A percentile compares a stretch with the other conserved stretches of the same genome.
Evolutionary conservation across 2,888 invertebrate genomes (phyloP).

Genomic region (Pteria penguin): DNA sequence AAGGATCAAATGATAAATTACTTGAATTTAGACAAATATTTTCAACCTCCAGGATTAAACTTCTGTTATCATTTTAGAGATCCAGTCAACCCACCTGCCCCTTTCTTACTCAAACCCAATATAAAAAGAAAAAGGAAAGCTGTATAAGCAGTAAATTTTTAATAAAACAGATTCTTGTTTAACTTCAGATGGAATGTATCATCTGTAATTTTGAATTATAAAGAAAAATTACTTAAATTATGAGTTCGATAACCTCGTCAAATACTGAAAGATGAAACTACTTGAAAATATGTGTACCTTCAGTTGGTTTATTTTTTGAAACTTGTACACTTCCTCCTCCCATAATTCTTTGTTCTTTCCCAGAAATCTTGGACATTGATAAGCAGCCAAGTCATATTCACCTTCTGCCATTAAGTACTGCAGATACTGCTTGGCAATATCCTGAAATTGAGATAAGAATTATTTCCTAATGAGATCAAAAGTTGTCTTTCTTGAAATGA

Average conservation of each 20-base stretch:
- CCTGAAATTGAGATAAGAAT: conserved; percentile 75
- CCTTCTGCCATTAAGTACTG: conserved; percentile 86
- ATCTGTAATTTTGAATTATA: too few relatives aligned
- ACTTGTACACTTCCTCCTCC: conserved; percentile 95
- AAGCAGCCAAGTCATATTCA: conserved; percentile 90
- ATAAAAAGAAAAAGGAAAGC: too few relatives aligned
- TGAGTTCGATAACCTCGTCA: neutral
- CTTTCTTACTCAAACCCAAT: too few relatives aligned
- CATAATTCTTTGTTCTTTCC: conserved; percentile 88
- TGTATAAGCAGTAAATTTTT: too few relatives aligned
- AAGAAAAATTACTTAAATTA: neutral
- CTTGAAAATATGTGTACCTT: conserved; percentile 81
- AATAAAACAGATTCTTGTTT: too few relatives aligned
- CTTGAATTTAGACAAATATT: too few relatives aligned
- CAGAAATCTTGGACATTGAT: conserved; percentile 90
- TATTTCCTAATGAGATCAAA: neutral
- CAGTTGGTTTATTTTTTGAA: conserved; percentile 90
- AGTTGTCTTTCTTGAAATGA: too few relatives aligned
- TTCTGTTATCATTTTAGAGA: too few relatives aligned
- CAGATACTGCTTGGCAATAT: conserved; percentile 88
- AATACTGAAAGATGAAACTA: neutral
- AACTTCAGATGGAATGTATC: too few relatives aligned
- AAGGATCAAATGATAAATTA: too few relatives aligned
- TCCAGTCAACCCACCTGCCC: too few relatives aligned
- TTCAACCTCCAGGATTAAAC: too few relatives aligned